A percentile compares a stretch with the other conserved stretches of the same genome.
These are phyloP conservation scores for Peromyscus nudipes DNA, from an alignment of 2,797 vertebrate species.

Conservation along the genomic window DNA sequence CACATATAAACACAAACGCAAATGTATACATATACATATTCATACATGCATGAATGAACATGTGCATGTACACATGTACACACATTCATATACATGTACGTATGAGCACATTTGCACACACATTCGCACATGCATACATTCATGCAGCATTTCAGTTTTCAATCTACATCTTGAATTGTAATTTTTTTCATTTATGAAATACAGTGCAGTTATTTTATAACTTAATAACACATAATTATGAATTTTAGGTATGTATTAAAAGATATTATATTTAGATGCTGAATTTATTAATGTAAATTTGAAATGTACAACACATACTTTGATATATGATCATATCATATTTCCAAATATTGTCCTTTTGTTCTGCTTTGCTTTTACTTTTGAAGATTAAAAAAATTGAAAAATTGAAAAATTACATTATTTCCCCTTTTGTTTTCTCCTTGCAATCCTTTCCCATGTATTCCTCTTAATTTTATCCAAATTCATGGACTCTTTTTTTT, in stretches of 20 bases:
- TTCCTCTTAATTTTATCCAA: not conserved
- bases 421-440: not conserved
- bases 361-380: not conserved
- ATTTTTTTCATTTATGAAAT: not conserved
- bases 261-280: not conserved
- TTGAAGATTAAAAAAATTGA: too few species aligned
- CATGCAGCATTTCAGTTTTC: not conserved
- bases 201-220: not conserved
- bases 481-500: not conserved
- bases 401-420: not conserved
- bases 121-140: rapidly evolving
- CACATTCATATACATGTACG: not conserved
- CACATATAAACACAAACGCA: not conserved
- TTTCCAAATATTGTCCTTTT: not conserved
- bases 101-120: not conserved
- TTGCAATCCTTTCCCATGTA: not conserved
- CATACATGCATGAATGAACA: not conserved
- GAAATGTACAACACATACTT: not conserved
- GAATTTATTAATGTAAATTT: constrained; percentile 1
- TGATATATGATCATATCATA: not conserved
- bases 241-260: not conserved
- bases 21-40: not conserved
- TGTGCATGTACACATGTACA: not conserved
- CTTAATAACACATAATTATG: not conserved
- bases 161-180: not conserved